phyloP scores from a whole-genome alignment of 2,888 invertebrate species.

The Mesochorus sp. region DNA sequence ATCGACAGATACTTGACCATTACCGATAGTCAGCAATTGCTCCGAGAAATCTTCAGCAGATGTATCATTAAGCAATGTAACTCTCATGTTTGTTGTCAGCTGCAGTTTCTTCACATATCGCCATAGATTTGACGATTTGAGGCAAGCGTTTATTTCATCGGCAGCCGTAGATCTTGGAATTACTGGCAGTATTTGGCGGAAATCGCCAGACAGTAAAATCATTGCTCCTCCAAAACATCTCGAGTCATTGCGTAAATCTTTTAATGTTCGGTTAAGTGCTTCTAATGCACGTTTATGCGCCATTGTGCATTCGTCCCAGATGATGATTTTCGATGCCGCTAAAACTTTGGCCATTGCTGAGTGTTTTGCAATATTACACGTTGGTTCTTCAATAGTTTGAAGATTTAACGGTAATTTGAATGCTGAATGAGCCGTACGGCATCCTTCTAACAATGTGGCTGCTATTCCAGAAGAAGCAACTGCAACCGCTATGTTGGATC shows the following conservation, averaged over 20 bases:
- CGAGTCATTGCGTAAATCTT: constrained; percentile 60
- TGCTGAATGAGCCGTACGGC: constrained; percentile 78
- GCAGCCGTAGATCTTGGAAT: constrained; percentile 66
- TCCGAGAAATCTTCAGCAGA: constrained; percentile 57
- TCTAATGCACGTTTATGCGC: constrained; percentile 74
- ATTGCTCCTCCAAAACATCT: constrained; percentile 62
- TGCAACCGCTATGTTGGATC: constrained; percentile 74
- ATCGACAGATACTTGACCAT: too few relatives aligned
- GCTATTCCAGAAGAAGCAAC: constrained; percentile 81
- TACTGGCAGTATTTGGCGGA: constrained; percentile 70
- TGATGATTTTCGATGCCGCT: constrained; percentile 70
- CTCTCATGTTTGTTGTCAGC: constrained; percentile 57
- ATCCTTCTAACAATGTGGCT: constrained; percentile 78
- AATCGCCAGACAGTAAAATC: constrained; percentile 69
- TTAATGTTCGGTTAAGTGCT: constrained; percentile 72
- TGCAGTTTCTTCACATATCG: constrained; percentile 55
- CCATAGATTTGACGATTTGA: not conserved
- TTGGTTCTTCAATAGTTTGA: constrained; percentile 67
- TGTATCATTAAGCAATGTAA: constrained; percentile 49
- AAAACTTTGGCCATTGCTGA: constrained; percentile 69
- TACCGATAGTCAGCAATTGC: constrained; percentile 26
- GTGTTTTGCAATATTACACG: constrained; percentile 71
- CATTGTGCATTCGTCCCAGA: constrained; percentile 81
- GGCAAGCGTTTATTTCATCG: constrained; percentile 38
- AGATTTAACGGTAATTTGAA: constrained; percentile 78